These are phyloP conservation scores for Proales similis DNA, from an alignment of 1,140 invertebrate genomes.

Conservation along the genomic window DNA sequence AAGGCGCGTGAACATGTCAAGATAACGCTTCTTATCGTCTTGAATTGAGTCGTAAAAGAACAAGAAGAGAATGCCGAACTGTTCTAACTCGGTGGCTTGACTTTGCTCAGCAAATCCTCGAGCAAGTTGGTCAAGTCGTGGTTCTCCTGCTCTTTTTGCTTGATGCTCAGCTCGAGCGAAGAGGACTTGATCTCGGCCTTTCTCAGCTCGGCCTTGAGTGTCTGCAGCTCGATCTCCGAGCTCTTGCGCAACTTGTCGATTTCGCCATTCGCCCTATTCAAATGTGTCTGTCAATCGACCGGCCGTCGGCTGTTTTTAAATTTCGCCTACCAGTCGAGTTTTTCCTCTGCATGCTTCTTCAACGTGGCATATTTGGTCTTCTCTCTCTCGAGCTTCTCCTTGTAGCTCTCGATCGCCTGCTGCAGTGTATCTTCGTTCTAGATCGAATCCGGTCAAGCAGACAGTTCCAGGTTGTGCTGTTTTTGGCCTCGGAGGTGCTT, in stretches of 20 bases:
- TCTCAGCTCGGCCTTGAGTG: slow-evolving; percentile 18
- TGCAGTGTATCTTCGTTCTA: slow-evolving; percentile 16
- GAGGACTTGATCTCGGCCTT: slow-evolving; percentile 13
- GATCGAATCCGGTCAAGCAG: background rate
- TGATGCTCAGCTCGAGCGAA: slow-evolving; percentile 15
- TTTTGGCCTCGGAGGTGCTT: too few species aligned
- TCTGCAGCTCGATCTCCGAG: slow-evolving; percentile 10
- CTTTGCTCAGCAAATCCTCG: slow-evolving; percentile 21
- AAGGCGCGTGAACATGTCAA: too few species aligned
- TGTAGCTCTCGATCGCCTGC: slow-evolving; percentile 19
- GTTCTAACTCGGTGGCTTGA: slow-evolving; percentile 10
- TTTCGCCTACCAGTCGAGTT: slow-evolving; percentile 24
- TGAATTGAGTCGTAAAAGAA: too few species aligned
- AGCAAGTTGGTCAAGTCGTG: slow-evolving; percentile 31
- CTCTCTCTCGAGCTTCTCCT: slow-evolving; percentile 14
- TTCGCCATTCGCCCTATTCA: slow-evolving; percentile 30
- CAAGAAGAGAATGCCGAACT: too few species aligned
- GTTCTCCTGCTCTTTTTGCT: slow-evolving; percentile 36
- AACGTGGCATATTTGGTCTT: slow-evolving; percentile 32
- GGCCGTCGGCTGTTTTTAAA: background rate
- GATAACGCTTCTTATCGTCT: too few species aligned
- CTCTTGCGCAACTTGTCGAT: slow-evolving; percentile 30
- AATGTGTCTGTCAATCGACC: background rate
- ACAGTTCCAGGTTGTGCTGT: too few species aligned
- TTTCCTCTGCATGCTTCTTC: slow-evolving; percentile 37